Evolutionary conservation across 2,888 invertebrate species (phyloP).

Genomic region (Troglohyphantes excavatus): DNA sequence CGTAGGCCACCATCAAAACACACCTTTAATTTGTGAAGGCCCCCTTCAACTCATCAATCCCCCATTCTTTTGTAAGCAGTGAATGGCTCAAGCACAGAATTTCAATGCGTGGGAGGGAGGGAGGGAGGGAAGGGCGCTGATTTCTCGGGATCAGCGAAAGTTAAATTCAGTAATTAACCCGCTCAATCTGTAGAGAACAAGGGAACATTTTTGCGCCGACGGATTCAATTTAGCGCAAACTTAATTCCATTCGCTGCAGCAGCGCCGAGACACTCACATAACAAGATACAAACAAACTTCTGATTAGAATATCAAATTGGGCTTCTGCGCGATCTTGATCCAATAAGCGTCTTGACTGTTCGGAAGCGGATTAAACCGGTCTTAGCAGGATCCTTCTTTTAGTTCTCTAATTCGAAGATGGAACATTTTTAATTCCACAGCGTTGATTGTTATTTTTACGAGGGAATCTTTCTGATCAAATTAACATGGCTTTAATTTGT

Average conservation of each 20-base stretch:
- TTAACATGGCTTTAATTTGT: constrained; percentile 66
- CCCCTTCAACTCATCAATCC: not conserved
- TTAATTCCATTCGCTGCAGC: constrained; percentile 52
- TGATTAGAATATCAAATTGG: constrained; percentile 76
- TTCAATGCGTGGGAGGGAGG: constrained; percentile 43
- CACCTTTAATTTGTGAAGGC: constrained; percentile 27
- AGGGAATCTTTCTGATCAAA: constrained; percentile 58
- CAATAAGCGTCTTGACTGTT: constrained; percentile 38
- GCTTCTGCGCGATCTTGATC: constrained; percentile 26
- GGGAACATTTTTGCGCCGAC: constrained; percentile 54
- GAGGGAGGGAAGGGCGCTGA: constrained; percentile 49
- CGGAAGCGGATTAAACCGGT: constrained; percentile 52
- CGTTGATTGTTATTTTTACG: constrained; percentile 65
- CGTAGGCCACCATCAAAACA: not conserved
- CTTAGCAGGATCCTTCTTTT: constrained; percentile 27
- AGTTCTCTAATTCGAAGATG: constrained; percentile 18
- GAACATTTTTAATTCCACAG: constrained; percentile 61
- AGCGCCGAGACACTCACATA: constrained; percentile 1
- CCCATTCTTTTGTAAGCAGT: constrained; percentile 40
- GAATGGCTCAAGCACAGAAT: constrained; percentile 44
- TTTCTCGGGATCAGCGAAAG: constrained; percentile 61
- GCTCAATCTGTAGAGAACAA: constrained; percentile 70
- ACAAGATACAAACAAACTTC: constrained; percentile 71
- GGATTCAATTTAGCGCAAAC: constrained; percentile 69
- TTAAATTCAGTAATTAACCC: constrained; percentile 76